Percentiles rank a stretch among this genome's conserved stretches.
These are phyloP conservation scores for Sylvilagus floridanus DNA, from an alignment of 2,797 vertebrate genomes.

Conservation along the genomic window DNA sequence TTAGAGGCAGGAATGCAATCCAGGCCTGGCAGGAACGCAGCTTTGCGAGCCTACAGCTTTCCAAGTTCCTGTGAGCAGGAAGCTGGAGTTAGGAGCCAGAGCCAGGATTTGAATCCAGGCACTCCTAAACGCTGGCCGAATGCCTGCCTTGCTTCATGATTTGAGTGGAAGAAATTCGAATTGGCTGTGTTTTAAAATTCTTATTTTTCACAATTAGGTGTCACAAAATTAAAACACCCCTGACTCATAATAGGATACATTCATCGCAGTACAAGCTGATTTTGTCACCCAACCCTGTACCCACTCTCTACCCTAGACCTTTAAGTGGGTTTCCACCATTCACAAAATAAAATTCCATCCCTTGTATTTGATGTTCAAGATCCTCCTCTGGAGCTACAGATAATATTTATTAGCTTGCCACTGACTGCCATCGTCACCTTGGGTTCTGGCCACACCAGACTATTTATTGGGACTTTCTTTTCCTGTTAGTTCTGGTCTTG, in stretches of 20 bases:
- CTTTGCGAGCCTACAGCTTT: no score
- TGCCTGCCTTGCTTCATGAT: neutral
- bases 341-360: neutral
- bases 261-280: neutral
- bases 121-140: no score
- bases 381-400: neutral
- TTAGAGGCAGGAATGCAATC: no score
- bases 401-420: neutral
- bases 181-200: neutral
- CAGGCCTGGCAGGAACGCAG: no score
- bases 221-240: neutral
- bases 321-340: neutral
- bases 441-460: neutral
- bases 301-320: neutral
- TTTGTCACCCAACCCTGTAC: neutral
- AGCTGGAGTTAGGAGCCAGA: no score
- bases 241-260: neutral
- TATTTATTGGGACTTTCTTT: neutral
- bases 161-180: neutral
- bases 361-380: neutral
- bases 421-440: neutral
- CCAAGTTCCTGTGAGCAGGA: no score
- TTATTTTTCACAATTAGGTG: neutral
- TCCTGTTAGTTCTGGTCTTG: neutral
- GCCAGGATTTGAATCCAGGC: no score